phyloP scores from a whole-genome alignment of 2,797 vertebrate species.

The Gallinago nigripennis region DNA sequence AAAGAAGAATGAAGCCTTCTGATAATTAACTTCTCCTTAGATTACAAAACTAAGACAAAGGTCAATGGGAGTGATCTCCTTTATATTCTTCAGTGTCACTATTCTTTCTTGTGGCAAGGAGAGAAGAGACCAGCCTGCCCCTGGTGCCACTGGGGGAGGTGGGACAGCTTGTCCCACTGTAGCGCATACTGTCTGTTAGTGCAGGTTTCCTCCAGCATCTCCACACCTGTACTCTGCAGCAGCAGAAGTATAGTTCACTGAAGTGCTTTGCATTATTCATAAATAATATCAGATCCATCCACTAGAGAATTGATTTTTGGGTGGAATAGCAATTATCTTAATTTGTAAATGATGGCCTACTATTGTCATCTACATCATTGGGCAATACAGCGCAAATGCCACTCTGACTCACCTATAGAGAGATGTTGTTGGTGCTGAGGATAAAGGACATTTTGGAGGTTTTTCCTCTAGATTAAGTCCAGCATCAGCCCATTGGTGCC shows the following conservation, averaged over 20 bases:
- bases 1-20: not conserved
- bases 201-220: not conserved
- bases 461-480: not conserved
- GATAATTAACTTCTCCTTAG: not conserved
- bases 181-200: not conserved
- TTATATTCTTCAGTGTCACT: not conserved
- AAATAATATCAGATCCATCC: not conserved
- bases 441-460: not conserved
- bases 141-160: not conserved
- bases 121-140: not conserved
- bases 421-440: not conserved
- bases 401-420: not conserved
- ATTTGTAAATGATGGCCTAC: not conserved
- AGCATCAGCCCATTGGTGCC: not conserved
- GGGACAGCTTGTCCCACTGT: not conserved
- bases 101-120: not conserved
- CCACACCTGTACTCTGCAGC: not conserved
- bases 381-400: not conserved
- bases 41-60: not conserved
- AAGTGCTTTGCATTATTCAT: not conserved
- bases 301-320: not conserved
- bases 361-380: not conserved
- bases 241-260: not conserved
- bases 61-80: not conserved
- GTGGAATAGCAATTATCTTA: not conserved